These are phyloP conservation scores for Dendrolimus pini DNA, from an alignment of 2,888 invertebrate species.

Conservation along the genomic window DNA sequence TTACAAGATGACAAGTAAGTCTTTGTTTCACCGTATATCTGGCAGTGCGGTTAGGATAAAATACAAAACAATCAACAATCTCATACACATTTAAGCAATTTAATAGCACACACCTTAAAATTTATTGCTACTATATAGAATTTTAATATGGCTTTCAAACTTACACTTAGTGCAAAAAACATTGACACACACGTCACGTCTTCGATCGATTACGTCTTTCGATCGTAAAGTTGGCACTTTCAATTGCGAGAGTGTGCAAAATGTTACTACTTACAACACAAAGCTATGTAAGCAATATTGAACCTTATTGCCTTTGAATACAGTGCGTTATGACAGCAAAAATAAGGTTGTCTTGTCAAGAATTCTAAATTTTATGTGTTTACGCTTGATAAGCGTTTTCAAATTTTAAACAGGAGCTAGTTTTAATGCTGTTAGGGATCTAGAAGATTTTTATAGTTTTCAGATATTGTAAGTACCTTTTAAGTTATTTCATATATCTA, in stretches of 20 bases:
- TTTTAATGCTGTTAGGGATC: not conserved
- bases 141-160: slow-evolving; percentile 26
- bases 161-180: slow-evolving; percentile 20
- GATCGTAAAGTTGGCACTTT: slow-evolving; percentile 46
- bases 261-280: slow-evolving; percentile 1
- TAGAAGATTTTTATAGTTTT: too few species aligned
- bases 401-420: slow-evolving; percentile 13
- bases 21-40: too few species aligned
- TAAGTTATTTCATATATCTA: too few species aligned
- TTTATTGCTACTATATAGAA: slow-evolving; percentile 16
- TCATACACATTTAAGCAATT: not conserved
- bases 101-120: slow-evolving; percentile 4
- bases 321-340: not conserved
- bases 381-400: slow-evolving; percentile 12
- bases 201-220: slow-evolving; percentile 37
- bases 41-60: too few species aligned
- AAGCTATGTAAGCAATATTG: not conserved
- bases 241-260: slow-evolving; percentile 33
- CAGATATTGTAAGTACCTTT: too few species aligned
- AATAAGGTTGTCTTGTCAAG: not conserved
- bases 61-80: too few species aligned
- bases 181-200: slow-evolving; percentile 34
- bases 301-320: not conserved
- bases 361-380: slow-evolving; percentile 14
- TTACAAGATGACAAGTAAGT: too few species aligned